Conservation (phyloP, 1,140 invertebrate genomes). For the Saccostrea cuccullata region DNA sequence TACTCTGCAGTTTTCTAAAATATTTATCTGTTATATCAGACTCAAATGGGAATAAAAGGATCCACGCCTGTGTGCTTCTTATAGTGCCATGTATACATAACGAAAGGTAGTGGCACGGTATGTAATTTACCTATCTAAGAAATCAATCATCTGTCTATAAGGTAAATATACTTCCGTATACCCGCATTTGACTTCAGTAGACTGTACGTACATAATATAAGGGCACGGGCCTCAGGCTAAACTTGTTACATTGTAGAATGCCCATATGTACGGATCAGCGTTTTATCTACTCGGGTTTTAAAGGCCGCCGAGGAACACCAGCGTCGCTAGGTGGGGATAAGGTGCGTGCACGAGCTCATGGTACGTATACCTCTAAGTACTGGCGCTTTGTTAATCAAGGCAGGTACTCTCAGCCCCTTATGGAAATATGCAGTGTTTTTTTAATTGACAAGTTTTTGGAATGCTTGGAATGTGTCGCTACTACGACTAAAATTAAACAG, state of each 20-base stretch:
- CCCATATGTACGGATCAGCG: neutral
- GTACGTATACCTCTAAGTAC: slow-evolving; percentile 4
- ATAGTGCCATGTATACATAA: no score
- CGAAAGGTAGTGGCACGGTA: no score
- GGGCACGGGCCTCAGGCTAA: neutral
- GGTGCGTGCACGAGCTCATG: neutral
- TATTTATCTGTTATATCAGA: no score
- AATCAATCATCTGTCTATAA: neutral
- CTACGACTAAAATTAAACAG: neutral
- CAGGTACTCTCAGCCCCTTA: neutral
- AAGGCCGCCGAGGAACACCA: neutral
- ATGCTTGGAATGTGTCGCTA: neutral
- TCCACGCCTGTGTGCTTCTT: no score
- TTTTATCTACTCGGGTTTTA: neutral
- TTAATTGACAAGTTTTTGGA: neutral
- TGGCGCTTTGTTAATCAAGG: neutral
- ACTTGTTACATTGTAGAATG: neutral
- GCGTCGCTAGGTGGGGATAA: slow-evolving; percentile 1
- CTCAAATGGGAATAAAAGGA: no score
- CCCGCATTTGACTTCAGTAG: neutral
- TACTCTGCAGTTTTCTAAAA: no score
- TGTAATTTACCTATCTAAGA: neutral
- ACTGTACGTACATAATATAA: neutral
- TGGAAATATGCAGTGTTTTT: neutral
- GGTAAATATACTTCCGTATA: neutral